phyloP scores from a whole-genome alignment of 2,797 vertebrate genomes.

The Silurus aristotelis region DNA sequence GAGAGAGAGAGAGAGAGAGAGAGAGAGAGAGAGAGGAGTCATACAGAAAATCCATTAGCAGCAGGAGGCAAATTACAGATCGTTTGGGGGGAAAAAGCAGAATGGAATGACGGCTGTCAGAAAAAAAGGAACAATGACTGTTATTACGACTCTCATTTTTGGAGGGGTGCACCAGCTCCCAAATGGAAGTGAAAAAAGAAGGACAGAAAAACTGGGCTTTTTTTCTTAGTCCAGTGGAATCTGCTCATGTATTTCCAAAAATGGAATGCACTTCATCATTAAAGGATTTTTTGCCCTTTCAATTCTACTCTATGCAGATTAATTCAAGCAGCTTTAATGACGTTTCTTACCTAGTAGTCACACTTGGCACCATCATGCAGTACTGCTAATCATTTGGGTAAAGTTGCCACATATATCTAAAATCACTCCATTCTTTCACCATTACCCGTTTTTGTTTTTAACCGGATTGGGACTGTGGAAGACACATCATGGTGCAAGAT shows the following conservation, averaged over 20 bases:
- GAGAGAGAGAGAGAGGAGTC: slow-evolving; percentile 41
- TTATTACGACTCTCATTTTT: slow-evolving; percentile 60
- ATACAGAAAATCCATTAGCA: slow-evolving; percentile 61
- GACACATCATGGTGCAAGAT: background rate
- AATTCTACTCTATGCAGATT: background rate
- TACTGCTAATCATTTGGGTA: slow-evolving; percentile 11
- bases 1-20: slow-evolving; percentile 13
- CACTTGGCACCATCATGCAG: slow-evolving; percentile 23
- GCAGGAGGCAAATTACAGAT: slow-evolving; percentile 61
- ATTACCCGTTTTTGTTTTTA: background rate
- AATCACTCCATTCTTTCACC: background rate
- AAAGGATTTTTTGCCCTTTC: background rate
- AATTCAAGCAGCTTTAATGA: background rate
- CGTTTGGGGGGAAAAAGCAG: slow-evolving; percentile 51
- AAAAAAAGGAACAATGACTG: slow-evolving; percentile 60
- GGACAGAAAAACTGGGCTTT: slow-evolving; percentile 46
- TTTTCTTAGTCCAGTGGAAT: slow-evolving; percentile 45
- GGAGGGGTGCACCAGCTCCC: slow-evolving; percentile 45
- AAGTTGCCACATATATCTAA: slow-evolving; percentile 21
- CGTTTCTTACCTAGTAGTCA: slow-evolving; percentile 27
- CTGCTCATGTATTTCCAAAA: slow-evolving; percentile 36
- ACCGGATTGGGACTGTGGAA: background rate
- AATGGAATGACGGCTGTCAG: slow-evolving; percentile 61
- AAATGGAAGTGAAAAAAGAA: slow-evolving; percentile 52
- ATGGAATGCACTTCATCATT: background rate